Evolutionary conservation across 2,797 vertebrate genomes (phyloP).

Genomic region (Sitta carolinensis): DNA sequence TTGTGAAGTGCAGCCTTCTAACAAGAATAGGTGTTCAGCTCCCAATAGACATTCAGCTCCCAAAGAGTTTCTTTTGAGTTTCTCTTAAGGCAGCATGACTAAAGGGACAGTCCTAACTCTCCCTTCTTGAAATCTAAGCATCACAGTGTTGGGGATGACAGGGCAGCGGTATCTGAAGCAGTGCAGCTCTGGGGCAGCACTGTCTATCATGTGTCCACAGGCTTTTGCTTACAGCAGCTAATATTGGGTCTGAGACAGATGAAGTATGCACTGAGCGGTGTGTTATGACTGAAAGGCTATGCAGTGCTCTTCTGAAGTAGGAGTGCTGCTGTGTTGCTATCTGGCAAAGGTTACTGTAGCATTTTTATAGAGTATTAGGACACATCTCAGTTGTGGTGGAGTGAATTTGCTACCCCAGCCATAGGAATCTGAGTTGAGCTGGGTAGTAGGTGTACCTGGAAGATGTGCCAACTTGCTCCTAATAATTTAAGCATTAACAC

Average conservation of each 20-base stretch:
- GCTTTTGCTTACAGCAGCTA: background rate
- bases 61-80: slow-evolving; percentile 30
- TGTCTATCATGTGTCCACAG: background rate
- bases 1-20: slow-evolving; percentile 44
- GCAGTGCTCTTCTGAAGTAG: background rate
- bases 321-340: background rate
- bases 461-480: slow-evolving; percentile 52
- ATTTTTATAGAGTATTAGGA: background rate
- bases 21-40: slow-evolving; percentile 26
- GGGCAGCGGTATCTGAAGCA: background rate
- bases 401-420: slow-evolving; percentile 18
- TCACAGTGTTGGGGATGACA: slow-evolving; percentile 12
- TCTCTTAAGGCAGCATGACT: slow-evolving; percentile 51
- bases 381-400: background rate
- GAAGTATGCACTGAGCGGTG: slow-evolving; percentile 6
- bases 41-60: background rate
- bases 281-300: background rate
- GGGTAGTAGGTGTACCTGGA: background rate
- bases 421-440: slow-evolving; percentile 42
- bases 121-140: slow-evolving; percentile 11
- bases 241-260: background rate
- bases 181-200: background rate
- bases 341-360: background rate
- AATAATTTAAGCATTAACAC: slow-evolving; percentile 35
- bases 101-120: slow-evolving; percentile 38